Evolutionary conservation across 1,140 invertebrate species (phyloP).

Genomic region (Aporrectodea caliginosa): DNA sequence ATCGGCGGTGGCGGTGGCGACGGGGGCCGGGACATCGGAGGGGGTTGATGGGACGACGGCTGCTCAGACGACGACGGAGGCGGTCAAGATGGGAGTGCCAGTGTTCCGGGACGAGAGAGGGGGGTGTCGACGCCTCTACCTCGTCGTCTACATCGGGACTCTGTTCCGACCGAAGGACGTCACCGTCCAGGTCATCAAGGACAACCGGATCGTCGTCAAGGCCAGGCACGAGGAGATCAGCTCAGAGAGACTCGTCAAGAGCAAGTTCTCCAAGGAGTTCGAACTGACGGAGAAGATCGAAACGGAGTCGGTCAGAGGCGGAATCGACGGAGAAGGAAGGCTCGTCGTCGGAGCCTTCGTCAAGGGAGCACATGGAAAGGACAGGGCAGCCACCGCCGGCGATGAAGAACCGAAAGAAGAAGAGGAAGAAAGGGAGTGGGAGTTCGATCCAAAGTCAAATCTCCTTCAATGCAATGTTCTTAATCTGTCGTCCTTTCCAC

Average conservation of each 20-base stretch:
- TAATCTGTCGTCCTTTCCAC: constrained; percentile 32
- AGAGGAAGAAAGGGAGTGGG: background rate
- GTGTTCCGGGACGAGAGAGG: constrained; percentile 20
- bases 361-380: constrained; percentile 14
- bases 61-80: constrained; percentile 9
- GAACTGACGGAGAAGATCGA: constrained; percentile 31
- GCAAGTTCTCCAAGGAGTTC: constrained; percentile 29
- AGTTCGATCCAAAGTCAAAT: constrained; percentile 1
- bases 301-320: constrained; percentile 26
- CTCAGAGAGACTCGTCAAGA: constrained; percentile 27
- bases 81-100: constrained; percentile 27
- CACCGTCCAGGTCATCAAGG: constrained; percentile 32
- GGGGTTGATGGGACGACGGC: no score
- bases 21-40: no score
- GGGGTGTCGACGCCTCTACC: constrained; percentile 13
- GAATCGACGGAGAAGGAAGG: constrained; percentile 20
- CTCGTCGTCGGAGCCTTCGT: constrained; percentile 28
- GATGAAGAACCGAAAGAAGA: background rate
- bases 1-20: no score
- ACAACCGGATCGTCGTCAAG: constrained; percentile 30
- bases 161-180: constrained; percentile 33
- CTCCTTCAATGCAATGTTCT: constrained; percentile 30
- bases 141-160: constrained; percentile 28
- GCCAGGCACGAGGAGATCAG: constrained; percentile 31
- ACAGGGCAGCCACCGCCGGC: constrained; percentile 5